These are phyloP conservation scores for Tenthredo livida DNA, from an alignment of 2,888 invertebrate genomes.

Conservation along the genomic window DNA sequence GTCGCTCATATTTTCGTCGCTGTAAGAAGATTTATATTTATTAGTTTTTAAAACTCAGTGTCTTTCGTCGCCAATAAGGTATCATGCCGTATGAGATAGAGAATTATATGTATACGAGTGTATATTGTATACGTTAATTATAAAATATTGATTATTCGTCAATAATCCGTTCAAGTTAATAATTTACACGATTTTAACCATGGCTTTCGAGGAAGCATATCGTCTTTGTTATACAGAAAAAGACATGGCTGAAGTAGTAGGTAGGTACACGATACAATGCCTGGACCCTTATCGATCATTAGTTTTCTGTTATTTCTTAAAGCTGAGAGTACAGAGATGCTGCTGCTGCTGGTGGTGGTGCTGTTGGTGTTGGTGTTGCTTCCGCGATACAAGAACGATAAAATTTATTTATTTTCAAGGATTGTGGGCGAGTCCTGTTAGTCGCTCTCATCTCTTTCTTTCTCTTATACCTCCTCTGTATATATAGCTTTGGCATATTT, in stretches of 20 bases:
- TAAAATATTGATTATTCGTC: not conserved
- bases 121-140: not conserved
- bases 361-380: not conserved
- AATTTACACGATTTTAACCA: not conserved
- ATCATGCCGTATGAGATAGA: not conserved
- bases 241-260: not conserved
- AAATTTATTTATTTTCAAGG: constrained; percentile 17
- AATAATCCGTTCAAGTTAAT: not conserved
- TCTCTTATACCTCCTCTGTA: not conserved
- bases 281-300: not conserved
- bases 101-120: not conserved
- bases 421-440: constrained; percentile 49
- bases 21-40: not conserved
- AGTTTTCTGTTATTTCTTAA: not conserved
- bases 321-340: not conserved
- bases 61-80: not conserved
- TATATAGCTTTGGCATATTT: constrained; percentile 29
- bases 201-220: not conserved
- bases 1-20: not conserved
- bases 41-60: not conserved
- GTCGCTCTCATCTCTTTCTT: not conserved
- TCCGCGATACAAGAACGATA: constrained; percentile 2
- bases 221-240: not conserved
- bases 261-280: not conserved
- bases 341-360: not conserved